A percentile compares a stretch with the other conserved stretches of the same genome.
Conservation (phyloP, 2,113 vertebrate genomes). For the Noctilio leporinus region DNA sequence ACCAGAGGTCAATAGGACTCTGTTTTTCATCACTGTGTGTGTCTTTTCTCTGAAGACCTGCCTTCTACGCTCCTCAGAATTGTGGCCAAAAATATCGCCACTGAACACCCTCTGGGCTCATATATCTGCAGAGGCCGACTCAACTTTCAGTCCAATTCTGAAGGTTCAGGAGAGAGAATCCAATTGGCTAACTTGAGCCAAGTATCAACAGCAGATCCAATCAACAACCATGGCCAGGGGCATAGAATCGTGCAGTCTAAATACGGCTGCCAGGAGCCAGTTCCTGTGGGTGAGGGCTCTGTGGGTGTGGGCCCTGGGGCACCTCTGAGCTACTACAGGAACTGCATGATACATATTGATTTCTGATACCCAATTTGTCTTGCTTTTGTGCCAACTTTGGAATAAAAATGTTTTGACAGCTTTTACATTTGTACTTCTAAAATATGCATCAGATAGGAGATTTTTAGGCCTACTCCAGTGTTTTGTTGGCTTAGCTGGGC, state of each 20-base stretch:
- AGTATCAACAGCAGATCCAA: background rate
- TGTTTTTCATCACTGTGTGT: background rate
- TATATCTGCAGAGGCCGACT: background rate
- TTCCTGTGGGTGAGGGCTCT: no score
- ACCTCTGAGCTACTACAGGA: background rate
- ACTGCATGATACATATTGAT: background rate
- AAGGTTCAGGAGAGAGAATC: no score
- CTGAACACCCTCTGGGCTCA: background rate
- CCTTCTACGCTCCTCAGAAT: background rate
- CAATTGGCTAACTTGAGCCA: background rate
- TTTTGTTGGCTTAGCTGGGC: background rate
- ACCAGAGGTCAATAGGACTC: background rate
- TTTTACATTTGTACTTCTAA: background rate
- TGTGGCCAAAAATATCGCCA: background rate
- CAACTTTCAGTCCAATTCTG: background rate
- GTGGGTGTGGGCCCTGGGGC: no score
- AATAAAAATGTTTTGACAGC: background rate
- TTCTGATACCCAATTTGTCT: background rate
- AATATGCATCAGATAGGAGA: background rate
- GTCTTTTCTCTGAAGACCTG: background rate
- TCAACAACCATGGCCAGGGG: background rate
- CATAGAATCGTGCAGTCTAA: background rate
- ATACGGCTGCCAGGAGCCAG: no score
- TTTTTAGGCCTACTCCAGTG: background rate
- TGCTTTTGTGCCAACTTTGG: background rate